Percentiles rank a stretch among this genome's conserved stretches.
These are phyloP conservation scores for Cataglyphis rosenhaueri DNA, from an alignment of 2,888 invertebrate genomes.

Conservation along the genomic window DNA sequence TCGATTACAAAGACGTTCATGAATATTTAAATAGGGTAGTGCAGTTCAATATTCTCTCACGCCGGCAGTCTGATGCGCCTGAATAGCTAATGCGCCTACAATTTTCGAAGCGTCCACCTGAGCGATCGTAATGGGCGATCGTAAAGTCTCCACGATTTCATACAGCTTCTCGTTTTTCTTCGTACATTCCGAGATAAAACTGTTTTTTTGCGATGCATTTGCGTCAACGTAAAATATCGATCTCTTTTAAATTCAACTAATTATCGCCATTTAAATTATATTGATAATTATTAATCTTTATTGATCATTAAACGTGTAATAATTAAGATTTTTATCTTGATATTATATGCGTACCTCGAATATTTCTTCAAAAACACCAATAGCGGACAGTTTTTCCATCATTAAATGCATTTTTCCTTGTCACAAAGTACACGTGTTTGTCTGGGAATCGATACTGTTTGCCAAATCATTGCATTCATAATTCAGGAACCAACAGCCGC, in stretches of 20 bases:
- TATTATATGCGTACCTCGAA: background rate
- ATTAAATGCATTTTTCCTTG: background rate
- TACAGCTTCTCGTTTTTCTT: slow-evolving; percentile 39
- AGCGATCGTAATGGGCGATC: slow-evolving; percentile 56
- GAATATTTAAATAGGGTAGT: slow-evolving; percentile 75
- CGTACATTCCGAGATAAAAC: background rate
- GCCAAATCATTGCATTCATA: background rate
- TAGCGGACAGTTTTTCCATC: background rate
- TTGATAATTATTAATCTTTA: background rate
- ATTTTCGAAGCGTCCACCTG: slow-evolving; percentile 66
- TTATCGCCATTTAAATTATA: background rate
- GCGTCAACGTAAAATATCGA: background rate
- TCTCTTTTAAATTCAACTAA: background rate
- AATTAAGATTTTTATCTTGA: background rate
- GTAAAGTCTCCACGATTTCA: slow-evolving; percentile 51
- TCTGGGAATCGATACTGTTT: background rate
- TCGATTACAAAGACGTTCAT: slow-evolving; percentile 77
- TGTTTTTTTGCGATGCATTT: background rate
- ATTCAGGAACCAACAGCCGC: slow-evolving; percentile 3
- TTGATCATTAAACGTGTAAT: background rate
- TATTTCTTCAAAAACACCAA: slow-evolving; percentile 5
- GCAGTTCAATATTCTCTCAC: slow-evolving; percentile 74
- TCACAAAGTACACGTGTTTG: background rate
- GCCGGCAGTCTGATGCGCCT: slow-evolving; percentile 66
- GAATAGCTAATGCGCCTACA: slow-evolving; percentile 71